These are phyloP conservation scores for Drosophila kohkoa DNA, from an alignment of 1,140 invertebrate species.

Conservation along the genomic window DNA sequence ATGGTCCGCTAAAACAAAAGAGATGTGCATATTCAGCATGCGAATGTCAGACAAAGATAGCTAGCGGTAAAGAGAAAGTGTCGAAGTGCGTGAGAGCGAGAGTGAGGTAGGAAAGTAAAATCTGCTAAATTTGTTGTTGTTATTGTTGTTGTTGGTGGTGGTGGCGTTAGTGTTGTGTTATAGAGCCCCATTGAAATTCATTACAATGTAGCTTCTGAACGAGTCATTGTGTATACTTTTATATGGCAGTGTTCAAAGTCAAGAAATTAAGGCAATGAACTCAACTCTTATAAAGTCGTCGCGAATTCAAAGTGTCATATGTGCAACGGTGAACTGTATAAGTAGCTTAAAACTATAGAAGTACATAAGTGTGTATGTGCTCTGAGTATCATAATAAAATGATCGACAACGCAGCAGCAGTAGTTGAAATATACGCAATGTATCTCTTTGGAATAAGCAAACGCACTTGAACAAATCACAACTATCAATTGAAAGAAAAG, in stretches of 20 bases:
- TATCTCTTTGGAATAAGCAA: conserved; percentile 1
- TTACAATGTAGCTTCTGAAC: not conserved
- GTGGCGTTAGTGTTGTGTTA: not conserved
- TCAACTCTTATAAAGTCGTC: not conserved
- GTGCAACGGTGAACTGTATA: conserved; percentile 1
- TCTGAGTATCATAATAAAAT: not conserved
- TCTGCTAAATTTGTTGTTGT: conserved; percentile 26
- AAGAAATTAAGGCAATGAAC: not conserved
- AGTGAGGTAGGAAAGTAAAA: conserved; percentile 23
- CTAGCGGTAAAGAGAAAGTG: conserved; percentile 6
- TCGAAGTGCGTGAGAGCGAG: not conserved
- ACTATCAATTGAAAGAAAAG: conserved; percentile 1
- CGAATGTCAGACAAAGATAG: not conserved
- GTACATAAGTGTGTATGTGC: not conserved
- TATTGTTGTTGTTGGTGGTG: conserved; percentile 5
- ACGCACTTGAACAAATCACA: conserved; percentile 5
- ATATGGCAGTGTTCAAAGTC: not conserved
- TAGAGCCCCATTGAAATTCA: not conserved
- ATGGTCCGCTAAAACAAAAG: conserved; percentile 23
- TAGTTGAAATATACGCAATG: conserved; percentile 7
- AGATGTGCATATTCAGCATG: not conserved
- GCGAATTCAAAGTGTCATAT: too few relatives aligned
- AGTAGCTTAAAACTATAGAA: not conserved
- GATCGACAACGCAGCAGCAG: not conserved
- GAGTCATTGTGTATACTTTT: not conserved